Conservation (phyloP, 2,797 vertebrate genomes). For the Lateolabrax maculatus region DNA sequence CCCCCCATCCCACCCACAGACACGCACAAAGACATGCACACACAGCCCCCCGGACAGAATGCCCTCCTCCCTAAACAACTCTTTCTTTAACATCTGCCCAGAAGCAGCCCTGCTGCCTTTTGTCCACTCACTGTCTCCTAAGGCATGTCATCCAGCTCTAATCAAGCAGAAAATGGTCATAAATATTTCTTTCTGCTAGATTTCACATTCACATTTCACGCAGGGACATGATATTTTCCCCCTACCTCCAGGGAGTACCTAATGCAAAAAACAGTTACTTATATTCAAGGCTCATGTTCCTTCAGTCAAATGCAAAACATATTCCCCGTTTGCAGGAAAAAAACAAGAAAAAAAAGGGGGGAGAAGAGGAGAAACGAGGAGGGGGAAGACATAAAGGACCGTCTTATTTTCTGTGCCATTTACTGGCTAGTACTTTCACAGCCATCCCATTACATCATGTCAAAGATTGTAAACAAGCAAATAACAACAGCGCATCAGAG, state of each 20-base stretch:
- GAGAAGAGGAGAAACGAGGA: conserved; percentile 17
- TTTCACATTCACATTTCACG: conserved; percentile 98
- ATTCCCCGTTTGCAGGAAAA: conserved; percentile 76
- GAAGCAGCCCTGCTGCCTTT: conserved; percentile 80
- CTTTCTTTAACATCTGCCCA: conserved; percentile 91
- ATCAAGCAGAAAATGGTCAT: conserved; percentile 99
- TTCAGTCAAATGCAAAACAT: conserved; percentile 90
- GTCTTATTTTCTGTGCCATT: conserved; percentile 87
- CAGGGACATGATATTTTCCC: conserved; percentile 93
- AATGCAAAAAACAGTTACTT: conserved; percentile 97
- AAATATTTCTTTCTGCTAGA: conserved; percentile 99
- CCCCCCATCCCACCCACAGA: conserved; percentile 33
- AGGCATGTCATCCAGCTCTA: conserved; percentile 97
- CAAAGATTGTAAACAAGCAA: conserved; percentile 89
- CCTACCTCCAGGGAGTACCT: conserved; percentile 94
- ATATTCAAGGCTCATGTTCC: conserved; percentile 94
- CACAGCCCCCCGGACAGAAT: conserved; percentile 21
- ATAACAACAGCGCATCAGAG: conserved; percentile 85
- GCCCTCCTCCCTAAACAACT: conserved; percentile 86
- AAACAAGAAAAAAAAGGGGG: conserved; percentile 24
- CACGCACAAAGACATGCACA: conserved; percentile 23
- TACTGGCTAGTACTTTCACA: conserved; percentile 84
- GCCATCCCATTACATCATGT: conserved; percentile 87
- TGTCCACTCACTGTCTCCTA: conserved; percentile 95
- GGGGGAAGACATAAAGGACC: conserved; percentile 80